A percentile compares a stretch with the other conserved stretches of the same genome.
Evolutionary conservation across 2,888 invertebrate genomes (phyloP).

Genomic region (Amphipyra tragopoginis): DNA sequence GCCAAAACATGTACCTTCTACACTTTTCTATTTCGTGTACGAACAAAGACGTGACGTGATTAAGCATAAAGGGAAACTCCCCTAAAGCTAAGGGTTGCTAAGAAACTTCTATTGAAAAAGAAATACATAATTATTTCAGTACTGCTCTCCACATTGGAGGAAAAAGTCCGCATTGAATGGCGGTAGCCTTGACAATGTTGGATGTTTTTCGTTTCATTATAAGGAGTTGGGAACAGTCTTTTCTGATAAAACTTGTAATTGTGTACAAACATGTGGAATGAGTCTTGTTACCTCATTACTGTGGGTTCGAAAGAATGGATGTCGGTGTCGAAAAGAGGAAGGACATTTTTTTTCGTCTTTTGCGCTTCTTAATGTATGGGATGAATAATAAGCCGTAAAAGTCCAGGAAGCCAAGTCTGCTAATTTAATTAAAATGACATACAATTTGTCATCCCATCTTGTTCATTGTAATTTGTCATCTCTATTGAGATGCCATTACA

Average conservation of each 20-base stretch:
- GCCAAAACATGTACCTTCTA: too few species aligned
- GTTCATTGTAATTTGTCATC: too few species aligned
- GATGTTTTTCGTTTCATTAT: conserved; percentile 1
- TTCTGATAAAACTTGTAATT: conserved; percentile 2
- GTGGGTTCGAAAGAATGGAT: too few species aligned
- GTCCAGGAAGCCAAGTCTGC: too few species aligned
- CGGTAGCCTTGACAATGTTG: conserved; percentile 3
- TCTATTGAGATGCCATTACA: too few species aligned
- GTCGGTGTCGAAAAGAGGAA: too few species aligned
- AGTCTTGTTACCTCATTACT: background rate
- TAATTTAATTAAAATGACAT: too few species aligned
- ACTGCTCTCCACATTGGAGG: conserved; percentile 1
- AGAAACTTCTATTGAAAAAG: conserved; percentile 14
- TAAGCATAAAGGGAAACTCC: background rate
- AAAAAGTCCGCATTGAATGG: conserved; percentile 1
- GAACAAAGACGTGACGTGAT: background rate
- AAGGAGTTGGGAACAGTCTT: background rate
- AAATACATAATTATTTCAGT: conserved; percentile 3
- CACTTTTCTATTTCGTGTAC: background rate
- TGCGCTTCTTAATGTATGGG: too few species aligned
- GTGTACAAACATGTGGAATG: background rate
- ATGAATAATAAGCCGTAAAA: too few species aligned
- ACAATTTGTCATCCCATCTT: too few species aligned
- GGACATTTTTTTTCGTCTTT: too few species aligned
- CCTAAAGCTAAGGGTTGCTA: conserved; percentile 1